Base-by-base conservation (phyloP, 2,888 invertebrate genomes). In the Cephus runcator region DNA sequence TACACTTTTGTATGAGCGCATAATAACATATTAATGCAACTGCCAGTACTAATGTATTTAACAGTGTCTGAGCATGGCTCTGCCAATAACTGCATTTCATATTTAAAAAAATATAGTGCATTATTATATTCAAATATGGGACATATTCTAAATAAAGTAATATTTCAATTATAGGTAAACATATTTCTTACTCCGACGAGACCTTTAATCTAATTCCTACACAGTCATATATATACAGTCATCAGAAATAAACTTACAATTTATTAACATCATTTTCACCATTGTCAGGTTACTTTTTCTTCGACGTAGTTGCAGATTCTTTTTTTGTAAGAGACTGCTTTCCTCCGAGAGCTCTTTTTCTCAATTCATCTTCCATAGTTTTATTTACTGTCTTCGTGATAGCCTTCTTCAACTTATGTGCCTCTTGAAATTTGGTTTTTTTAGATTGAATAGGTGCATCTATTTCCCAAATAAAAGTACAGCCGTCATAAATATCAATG, bases 341-440 rank as follows among this genome's bases (percentile, higher is more conserved):
- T 4, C 92, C 93, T 31, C 92, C 92, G 12, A 90, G 79, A 0
- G 95, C 94, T 79, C 93, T 89, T 1, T 94, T 92, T 75, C 95
- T 91, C 73, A 96, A 92, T 90, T 95, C 95, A 82, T 94, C 91
- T 88, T 96, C 96, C 75, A 94, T 94, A 3, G 94, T 93, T 86
- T 94, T 94, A 87, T 96, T 95, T n/a, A 96, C 94, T 88, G 94
- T 94, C 90, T 94, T 95, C 11, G 95, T 93, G 23, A 96, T 94
- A 77, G 93, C 93, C 81, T 93, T 93, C 86, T 95, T 95, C 88
- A 95, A 92, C 86, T 95, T 95, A 83, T 93, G 93, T 1, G 93
- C 90, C 87, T 95, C 94, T 76, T 93, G 91, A 35, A 93, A 92
- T 78, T 93, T 93, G 30, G 91, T 88, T 85, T 95, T 95, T 85